These are phyloP conservation scores for Tigriopus californicus DNA, from an alignment of 2,888 invertebrate genomes.

Conservation along the genomic window DNA sequence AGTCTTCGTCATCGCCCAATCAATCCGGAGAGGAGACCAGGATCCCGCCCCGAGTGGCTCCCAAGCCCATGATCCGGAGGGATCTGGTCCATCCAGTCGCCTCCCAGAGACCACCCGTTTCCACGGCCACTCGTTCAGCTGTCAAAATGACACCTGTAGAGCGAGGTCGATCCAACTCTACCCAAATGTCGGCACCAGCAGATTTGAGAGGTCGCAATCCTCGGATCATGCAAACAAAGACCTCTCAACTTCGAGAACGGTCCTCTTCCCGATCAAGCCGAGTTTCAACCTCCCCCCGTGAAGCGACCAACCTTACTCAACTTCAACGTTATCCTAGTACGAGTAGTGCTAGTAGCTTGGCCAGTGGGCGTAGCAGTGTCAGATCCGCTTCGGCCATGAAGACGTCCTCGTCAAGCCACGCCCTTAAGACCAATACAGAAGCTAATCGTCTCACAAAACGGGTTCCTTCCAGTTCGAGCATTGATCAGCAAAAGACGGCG, in stretches of 20 bases:
- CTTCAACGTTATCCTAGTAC: background rate
- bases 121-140: conserved; percentile 16
- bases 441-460: background rate
- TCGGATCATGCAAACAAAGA: background rate
- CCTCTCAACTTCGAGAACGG: background rate
- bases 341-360: background rate
- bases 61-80: too few species aligned
- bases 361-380: background rate
- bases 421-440: background rate
- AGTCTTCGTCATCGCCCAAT: conserved; percentile 13
- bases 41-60: conserved; percentile 1
- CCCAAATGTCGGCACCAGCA: too few species aligned
- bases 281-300: background rate
- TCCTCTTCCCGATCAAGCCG: background rate
- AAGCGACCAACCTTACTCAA: too few species aligned
- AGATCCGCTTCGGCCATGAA: background rate
- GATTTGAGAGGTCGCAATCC: too few species aligned
- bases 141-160: conserved; percentile 5
- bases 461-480: background rate
- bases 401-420: conserved; percentile 5
- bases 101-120: background rate
- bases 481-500: background rate
- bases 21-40: background rate
- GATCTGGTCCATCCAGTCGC: too few species aligned
- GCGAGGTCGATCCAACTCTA: too few species aligned